Evolutionary conservation across 2,888 invertebrate species (phyloP).

Genomic region (Drosophila emarginata): DNA sequence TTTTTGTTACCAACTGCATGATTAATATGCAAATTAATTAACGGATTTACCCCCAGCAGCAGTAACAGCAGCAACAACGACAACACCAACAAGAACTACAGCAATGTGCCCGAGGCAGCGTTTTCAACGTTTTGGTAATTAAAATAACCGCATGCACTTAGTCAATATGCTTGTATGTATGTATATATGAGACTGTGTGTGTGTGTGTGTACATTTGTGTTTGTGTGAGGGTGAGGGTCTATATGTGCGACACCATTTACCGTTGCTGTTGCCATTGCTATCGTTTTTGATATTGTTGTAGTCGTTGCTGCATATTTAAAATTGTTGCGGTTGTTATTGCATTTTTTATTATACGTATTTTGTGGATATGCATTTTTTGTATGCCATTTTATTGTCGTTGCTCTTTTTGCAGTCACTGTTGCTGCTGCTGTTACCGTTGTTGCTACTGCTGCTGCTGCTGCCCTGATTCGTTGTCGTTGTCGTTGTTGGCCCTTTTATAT

Average conservation of each 20-base stretch:
- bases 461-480: slow-evolving; percentile 30
- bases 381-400: slow-evolving; percentile 46
- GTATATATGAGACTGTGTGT: slow-evolving; percentile 12
- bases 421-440: slow-evolving; percentile 32
- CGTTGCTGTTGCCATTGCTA: slow-evolving; percentile 46
- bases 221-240: background rate
- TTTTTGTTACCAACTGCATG: slow-evolving; percentile 58
- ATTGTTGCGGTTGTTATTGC: slow-evolving; percentile 67
- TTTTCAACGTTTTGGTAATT: slow-evolving; percentile 71
- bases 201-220: slow-evolving; percentile 3
- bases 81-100: slow-evolving; percentile 31
- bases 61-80: slow-evolving; percentile 28
- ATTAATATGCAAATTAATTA: slow-evolving; percentile 79
- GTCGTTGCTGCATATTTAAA: slow-evolving; percentile 58
- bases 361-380: slow-evolving; percentile 40
- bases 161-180: slow-evolving; percentile 46
- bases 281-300: slow-evolving; percentile 55
- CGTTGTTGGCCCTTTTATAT: slow-evolving; percentile 30
- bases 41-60: slow-evolving; percentile 63
- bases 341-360: slow-evolving; percentile 62
- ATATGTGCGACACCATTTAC: slow-evolving; percentile 51
- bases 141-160: slow-evolving; percentile 74
- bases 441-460: slow-evolving; percentile 4
- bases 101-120: slow-evolving; percentile 26
- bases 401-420: slow-evolving; percentile 43